Base-by-base conservation (phyloP, 1,140 invertebrate species). In the Ceratina calcarata region DNA sequence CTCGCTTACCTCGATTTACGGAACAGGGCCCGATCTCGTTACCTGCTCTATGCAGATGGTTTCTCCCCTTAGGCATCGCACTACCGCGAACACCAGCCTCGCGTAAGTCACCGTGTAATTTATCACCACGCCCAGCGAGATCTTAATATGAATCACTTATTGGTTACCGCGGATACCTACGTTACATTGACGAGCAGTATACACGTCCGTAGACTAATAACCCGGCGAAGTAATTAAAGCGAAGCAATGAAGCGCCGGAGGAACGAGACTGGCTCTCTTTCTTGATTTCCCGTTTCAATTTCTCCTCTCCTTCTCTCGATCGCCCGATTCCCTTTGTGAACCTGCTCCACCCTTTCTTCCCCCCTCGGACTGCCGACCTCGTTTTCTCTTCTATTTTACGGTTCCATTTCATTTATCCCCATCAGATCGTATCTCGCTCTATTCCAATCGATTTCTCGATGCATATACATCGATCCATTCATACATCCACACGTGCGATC, bases 131-230 rank as follows among this genome's bases (percentile, higher is more conserved):
- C 83, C 85, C 80, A 81, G 79, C 85, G 87, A 89, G 87, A 88
- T 89, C 87, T 89, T 89, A 88, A 89, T 89, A 87, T 85, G 84
- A 88, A 88, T 88, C 87, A 87, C 85, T 87, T 88, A 88, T 88
- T 82, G 84, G 73, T 81, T 80, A 58, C 72, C 70, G 71, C 24
- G 53, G 57, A 81, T 86, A 80, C 80, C 32, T 57, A 75, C 66
- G 51, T 60, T 65, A 75, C 37, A 49, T 32, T 32, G 27, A 32
- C 27, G 10, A 66, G 74, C 51, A 51, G 62, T 69, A 64, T 75
- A 60, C 65, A 75, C 53, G 73, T 75, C 20, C 78, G 60, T 69
- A 27, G 69, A 78, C 78, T 88, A 88, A 85, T 86, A 87, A 87
- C 78, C 81, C 66, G 32, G 84, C 80, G 32, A 68, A 76, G 82